Base-by-base conservation (phyloP, 2,113 vertebrate species). In the Rana temporaria region DNA sequence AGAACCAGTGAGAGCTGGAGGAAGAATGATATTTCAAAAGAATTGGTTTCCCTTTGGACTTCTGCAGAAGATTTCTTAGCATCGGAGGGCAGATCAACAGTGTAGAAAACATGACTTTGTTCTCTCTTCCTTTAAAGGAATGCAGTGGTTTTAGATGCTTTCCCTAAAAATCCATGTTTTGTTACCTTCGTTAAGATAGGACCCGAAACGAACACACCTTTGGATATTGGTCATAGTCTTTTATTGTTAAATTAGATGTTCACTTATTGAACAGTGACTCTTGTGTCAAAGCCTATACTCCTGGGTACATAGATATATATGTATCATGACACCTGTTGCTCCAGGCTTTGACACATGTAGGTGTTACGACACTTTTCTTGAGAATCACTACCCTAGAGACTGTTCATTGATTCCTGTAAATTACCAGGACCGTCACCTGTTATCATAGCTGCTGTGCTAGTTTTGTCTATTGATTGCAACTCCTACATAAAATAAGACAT, bases 361-460 rank as follows among this genome's bases (percentile, higher is more conserved):
- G 77, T 68, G 77, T 55, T 38, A 68, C 55, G 8, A 26, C 77
- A 79, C 77, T 32, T 69, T 79, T 19, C 30, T 59, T 59, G 77
- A 79, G 65, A 79, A 69, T 79, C 63, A 79, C 53, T 79, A 32
- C 65, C 77, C 77, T 79, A 22, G 30, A 79, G 77, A 68, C 19
- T 65, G 8, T 67, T 68, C 64, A 79, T 79, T 66, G 75, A 79
- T 79, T 79, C 68, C 77, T 79, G 77, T 24, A 55, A 69, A 79
- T 79, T 79, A 57, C 77, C 12, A 34, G n/a, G 64, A 79, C 30
- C 20, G 53, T 79, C 63, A 79, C 65, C n/a, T 68, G 65, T 68
- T 69, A 79, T 68, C 53, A 56, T 79, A 56, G 30, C 65, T 19
- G 17, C 48, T 32, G 20, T 53, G 16, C n/a, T 64, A 57, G 66